phyloP scores from a whole-genome alignment of 2,797 vertebrate species.

The Telmatherina bonti region DNA sequence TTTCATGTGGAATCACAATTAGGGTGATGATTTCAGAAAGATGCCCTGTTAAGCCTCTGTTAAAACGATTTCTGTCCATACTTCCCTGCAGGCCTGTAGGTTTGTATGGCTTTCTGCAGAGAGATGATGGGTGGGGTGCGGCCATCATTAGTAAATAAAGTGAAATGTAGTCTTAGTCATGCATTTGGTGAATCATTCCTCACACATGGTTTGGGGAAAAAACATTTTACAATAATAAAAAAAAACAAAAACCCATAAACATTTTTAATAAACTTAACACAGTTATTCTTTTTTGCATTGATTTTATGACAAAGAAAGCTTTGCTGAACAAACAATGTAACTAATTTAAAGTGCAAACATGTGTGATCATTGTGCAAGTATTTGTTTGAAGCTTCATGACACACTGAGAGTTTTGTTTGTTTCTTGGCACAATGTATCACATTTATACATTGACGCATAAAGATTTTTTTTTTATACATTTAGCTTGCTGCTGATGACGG shows the following conservation, averaged over 20 bases:
- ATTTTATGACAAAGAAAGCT: neutral
- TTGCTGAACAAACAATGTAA: constrained; percentile 37
- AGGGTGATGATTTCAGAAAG: constrained; percentile 53
- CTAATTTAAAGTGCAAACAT: constrained; percentile 63
- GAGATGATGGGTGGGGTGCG: constrained; percentile 5
- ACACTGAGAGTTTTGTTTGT: constrained; percentile 72
- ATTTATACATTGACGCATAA: constrained; percentile 72
- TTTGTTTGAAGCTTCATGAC: constrained; percentile 70
- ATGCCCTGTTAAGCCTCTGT: constrained; percentile 59
- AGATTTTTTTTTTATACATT: constrained; percentile 59
- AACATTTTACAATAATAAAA: too few relatives aligned
- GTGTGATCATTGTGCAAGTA: constrained; percentile 69
- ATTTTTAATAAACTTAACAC: neutral
- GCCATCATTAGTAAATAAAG: constrained; percentile 21
- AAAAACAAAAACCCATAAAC: neutral
- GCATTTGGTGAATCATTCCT: constrained; percentile 16
- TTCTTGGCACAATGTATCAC: constrained; percentile 76
- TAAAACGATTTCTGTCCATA: constrained; percentile 61
- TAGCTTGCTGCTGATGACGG: constrained; percentile 72
- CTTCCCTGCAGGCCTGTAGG: constrained; percentile 49
- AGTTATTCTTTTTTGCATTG: neutral
- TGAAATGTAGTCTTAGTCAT: constrained; percentile 27
- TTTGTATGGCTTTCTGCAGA: constrained; percentile 39
- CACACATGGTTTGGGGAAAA: neutral
- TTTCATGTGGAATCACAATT: constrained; percentile 78